phyloP scores from a whole-genome alignment of 1,140 invertebrate genomes.

The Copidosoma floridanum region DNA sequence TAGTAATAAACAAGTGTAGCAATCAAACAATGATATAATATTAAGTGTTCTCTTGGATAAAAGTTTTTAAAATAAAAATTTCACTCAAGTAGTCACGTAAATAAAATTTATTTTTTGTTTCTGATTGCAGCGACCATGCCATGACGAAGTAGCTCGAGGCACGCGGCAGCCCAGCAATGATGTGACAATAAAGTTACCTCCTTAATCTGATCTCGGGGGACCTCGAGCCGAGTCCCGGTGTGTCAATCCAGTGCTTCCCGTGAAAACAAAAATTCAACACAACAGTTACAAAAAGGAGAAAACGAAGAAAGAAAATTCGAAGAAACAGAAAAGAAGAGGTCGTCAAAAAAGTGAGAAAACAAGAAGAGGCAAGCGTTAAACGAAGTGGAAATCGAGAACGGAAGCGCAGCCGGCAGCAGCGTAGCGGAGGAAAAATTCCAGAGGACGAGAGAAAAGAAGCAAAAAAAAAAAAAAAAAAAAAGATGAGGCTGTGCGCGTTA shows the following conservation, averaged over 20 bases:
- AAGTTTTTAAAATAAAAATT: no score
- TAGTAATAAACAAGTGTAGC: no score
- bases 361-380: neutral
- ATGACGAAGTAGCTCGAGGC: conserved; percentile 42
- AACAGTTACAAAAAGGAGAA: conserved; percentile 13
- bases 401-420: neutral
- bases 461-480: neutral
- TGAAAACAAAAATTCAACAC: conserved; percentile 26
- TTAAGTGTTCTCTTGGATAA: no score
- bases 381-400: neutral
- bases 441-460: conserved; percentile 5
- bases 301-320: conserved; percentile 3
- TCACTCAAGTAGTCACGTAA: no score
- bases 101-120: conserved; percentile 19
- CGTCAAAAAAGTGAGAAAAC: neutral
- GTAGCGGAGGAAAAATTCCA: neutral
- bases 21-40: no score
- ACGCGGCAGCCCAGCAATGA: conserved; percentile 43
- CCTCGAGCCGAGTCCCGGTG: conserved; percentile 34
- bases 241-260: conserved; percentile 51
- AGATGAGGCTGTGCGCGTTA: no score
- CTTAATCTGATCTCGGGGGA: conserved; percentile 45
- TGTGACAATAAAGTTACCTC: conserved; percentile 56
- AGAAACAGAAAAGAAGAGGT: conserved; percentile 3
- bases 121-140: conserved; percentile 47